Base-by-base conservation (phyloP, 2,797 vertebrate genomes). In the Pristis pectinata region DNA sequence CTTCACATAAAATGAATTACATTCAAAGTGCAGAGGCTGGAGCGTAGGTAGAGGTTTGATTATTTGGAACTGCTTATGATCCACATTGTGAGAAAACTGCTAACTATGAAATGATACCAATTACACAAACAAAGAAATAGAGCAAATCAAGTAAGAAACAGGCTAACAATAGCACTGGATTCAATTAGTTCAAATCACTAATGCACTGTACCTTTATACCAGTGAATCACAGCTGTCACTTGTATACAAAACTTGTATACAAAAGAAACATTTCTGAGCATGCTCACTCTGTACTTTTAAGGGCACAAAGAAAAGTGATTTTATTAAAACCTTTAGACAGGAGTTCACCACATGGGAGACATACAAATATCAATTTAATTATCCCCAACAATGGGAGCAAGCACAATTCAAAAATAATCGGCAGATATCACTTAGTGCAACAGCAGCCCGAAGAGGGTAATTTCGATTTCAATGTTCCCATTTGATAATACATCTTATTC, bases 241-340 rank as follows among this genome's bases (percentile, higher is more conserved):
- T 74, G 70, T 74, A 74, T 74, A 74, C n/a, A n/a, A n/a, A n/a
- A n/a, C 70, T n/a, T 74, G 70, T 74, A 74, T 74, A 74, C 70
- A 74, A 27, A 74, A 74, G 44, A 72, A 72, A 2, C 34, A 30
- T 67, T 49, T 30, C 41, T 24, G 83, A 93, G 37, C 67, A 67
- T 72, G 11, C 41, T 53, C 24, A 24, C 44, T 76, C 64, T 17
- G 92, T 15, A 76, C 24, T 56, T 61, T 93, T 74, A 93, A 94
- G 15, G 27, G 44, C 70, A 30, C n/a, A 93, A 92, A 72, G 56
- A 59, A 94, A 94, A 53, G 76, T 56, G 13, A 53, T 94, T 76
- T 94, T 94, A 94, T 94, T 94, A 94, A 94, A 76, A 74, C 24
- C 41, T 91, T 91, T 37, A 7, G 44, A 94, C 70, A 94, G 53